phyloP scores from a whole-genome alignment of 1,140 invertebrate genomes.

The Drosophila ercepeae region DNA sequence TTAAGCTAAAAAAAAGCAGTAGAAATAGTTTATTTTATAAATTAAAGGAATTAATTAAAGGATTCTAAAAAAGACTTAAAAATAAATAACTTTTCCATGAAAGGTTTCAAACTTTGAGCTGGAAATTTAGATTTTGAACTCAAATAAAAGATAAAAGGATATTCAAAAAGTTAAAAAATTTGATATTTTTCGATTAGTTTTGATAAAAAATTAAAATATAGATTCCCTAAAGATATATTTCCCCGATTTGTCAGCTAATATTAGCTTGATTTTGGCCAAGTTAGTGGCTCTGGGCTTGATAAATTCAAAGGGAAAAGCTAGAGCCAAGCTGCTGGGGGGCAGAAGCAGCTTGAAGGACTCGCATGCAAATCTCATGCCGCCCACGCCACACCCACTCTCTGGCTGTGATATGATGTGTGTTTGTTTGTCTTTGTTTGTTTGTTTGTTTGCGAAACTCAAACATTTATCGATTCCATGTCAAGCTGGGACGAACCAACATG shows the following conservation, averaged over 20 bases:
- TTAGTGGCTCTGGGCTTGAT: neutral
- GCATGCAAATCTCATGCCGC: constrained; percentile 1
- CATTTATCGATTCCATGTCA: constrained; percentile 30
- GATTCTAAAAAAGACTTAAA: too few relatives aligned
- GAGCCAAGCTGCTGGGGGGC: neutral
- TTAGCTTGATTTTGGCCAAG: neutral
- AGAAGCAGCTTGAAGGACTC: neutral
- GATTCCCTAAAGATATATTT: too few relatives aligned
- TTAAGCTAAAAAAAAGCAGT: neutral
- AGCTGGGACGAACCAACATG: neutral
- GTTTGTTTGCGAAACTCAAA: neutral
- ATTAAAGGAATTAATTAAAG: too few relatives aligned
- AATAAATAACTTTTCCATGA: neutral
- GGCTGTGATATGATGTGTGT: neutral
- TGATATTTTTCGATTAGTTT: too few relatives aligned
- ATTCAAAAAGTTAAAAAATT: too few relatives aligned
- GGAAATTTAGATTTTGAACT: too few relatives aligned
- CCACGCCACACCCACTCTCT: neutral
- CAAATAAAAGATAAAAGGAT: too few relatives aligned
- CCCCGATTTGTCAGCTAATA: too few relatives aligned
- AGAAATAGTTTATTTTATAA: too few relatives aligned
- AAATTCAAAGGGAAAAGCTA: neutral
- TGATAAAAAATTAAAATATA: too few relatives aligned
- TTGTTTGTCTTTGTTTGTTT: constrained; percentile 11
- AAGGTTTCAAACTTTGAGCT: too few relatives aligned